Conservation (phyloP, 2,797 vertebrate species). For the Lindbergichthys nudifrons region DNA sequence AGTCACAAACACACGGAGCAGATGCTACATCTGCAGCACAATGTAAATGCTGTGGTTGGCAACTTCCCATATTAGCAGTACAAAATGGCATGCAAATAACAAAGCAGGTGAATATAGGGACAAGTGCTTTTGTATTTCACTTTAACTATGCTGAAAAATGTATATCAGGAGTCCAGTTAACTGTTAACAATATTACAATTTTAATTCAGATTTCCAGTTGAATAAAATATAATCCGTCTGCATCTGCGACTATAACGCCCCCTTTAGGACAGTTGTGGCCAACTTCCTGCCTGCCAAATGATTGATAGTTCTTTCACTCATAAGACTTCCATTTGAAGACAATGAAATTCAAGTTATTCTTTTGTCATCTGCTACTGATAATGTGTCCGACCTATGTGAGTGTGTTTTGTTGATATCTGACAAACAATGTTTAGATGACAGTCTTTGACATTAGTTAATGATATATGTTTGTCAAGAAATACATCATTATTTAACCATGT, state of each 20-base stretch:
- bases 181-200: background rate
- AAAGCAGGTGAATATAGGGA: conserved; percentile 5
- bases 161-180: conserved; percentile 6
- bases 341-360: background rate
- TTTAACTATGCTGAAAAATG: conserved; percentile 7
- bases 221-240: too few relatives aligned
- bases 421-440: conserved; percentile 6
- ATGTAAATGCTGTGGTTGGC: conserved; percentile 23
- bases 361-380: conserved; percentile 14
- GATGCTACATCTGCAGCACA: conserved; percentile 49
- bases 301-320: background rate
- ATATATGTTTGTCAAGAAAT: background rate
- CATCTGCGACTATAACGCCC: background rate
- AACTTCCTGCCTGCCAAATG: background rate
- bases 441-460: background rate
- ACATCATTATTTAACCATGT: background rate
- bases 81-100: conserved; percentile 3
- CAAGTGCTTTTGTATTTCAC: background rate
- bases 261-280: background rate
- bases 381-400: conserved; percentile 6
- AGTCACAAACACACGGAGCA: conserved; percentile 22
- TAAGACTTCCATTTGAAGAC: background rate
- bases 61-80: conserved; percentile 40
- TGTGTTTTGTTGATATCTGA: conserved; percentile 4
- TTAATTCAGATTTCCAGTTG: background rate